Evolutionary conservation across 1,140 invertebrate genomes (phyloP), one percentile per base, ranked within the genome.

Genomic region (Bursaphelenchus mucronatus): DNA sequence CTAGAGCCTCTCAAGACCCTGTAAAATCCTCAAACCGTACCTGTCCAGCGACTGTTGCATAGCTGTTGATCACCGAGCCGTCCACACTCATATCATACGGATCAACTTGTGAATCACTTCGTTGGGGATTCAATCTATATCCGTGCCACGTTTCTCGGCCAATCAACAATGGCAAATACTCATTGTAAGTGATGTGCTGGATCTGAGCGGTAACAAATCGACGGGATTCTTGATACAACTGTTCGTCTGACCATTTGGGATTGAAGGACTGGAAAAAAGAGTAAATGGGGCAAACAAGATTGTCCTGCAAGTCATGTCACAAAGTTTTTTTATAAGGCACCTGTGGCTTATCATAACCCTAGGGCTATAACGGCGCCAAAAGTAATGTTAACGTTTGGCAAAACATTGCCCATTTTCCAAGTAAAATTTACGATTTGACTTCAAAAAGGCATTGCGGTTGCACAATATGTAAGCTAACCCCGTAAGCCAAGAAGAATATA

Each of bases 211-310:
- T 64, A 13, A 93, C 84, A 67, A 97, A 91, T 67, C 78, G 88
- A 86, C 69, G 85, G 0, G 90, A 87, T 80, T 94, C 74, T 82
- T 96, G 92, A 80, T 89, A 97, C 0, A 96, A 79, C 0, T 88
- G 93, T 83, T 95, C 92, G 78, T 96, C 92, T 76, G 92, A 89
- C 92, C 92, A 94, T 75, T 94, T 91, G 3, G 90, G 90, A 83
- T 95, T 95, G 8, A 94, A 10, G 41, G 91, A 85, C 78, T 98
- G 44, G 76, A 63, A 61, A 39, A 43, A 10, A 55, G 6, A 6
- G 6, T 49, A 55, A 55, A 13, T 55, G 1, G 54, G 49, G 19
- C 1, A 1, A 50, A 15, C 49, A 19, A 50, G 19, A 5, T 2
- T 5, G 15, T 50, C 49, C 5, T 15, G 19, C n/a, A n/a, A n/a